Percentiles rank a stretch among this genome's conserved stretches.
Evolutionary conservation across 2,113 vertebrate species (phyloP).

Genomic region (Craseonycteris thonglongyai): DNA sequence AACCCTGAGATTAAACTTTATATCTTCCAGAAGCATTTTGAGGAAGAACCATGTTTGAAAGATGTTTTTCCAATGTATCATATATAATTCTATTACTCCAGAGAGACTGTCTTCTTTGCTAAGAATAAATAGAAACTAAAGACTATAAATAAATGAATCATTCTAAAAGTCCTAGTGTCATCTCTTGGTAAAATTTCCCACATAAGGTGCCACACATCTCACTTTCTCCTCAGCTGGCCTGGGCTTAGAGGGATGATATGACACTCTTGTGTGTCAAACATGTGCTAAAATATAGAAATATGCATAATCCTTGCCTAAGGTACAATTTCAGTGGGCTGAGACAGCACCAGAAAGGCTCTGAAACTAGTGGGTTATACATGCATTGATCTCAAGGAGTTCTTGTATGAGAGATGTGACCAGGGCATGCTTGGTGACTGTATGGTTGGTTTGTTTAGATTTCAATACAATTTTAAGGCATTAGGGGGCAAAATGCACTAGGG

Average conservation of each 20-base stretch:
- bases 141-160: neutral
- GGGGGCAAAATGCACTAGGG: neutral
- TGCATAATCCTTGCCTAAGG: neutral
- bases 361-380: neutral
- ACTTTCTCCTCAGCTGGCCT: neutral
- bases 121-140: conserved; percentile 16
- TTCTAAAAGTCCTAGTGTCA: conserved; percentile 10
- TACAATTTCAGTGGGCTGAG: neutral
- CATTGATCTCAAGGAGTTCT: neutral
- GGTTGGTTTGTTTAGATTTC: conserved; percentile 18
- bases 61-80: neutral
- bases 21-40: neutral
- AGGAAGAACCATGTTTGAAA: neutral
- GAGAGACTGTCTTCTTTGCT: neutral
- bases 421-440: neutral
- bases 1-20: neutral
- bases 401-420: neutral
- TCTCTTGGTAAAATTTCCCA: conserved; percentile 29
- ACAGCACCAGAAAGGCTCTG: neutral
- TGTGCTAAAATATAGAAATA: neutral
- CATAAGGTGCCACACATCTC: neutral
- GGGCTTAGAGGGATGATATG: neutral
- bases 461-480: neutral
- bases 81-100: neutral
- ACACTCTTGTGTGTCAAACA: neutral